Base-by-base conservation (phyloP, 2,888 invertebrate genomes). In the Athalia rosae region DNA sequence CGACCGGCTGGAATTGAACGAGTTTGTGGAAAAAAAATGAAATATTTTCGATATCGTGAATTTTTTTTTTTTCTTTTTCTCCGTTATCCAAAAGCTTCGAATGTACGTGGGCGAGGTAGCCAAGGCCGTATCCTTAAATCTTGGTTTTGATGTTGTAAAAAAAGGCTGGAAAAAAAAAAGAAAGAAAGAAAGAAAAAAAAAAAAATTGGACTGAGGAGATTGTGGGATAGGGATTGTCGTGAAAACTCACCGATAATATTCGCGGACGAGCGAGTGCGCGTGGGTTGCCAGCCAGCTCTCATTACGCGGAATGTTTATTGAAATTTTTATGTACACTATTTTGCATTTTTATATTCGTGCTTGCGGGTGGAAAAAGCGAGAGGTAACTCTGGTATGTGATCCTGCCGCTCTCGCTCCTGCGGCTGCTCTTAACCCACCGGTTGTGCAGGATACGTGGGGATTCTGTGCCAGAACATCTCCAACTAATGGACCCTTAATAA, bases 241-340 rank as follows among this genome's bases (percentile, higher is more conserved):
- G 48, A 64, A 64, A 76, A 76, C 76, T 56, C 66, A 56, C 66
- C 63, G 76, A 66, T 56, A 66, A 56, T 66, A 56, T 76, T 15
- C 76, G 43, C 61, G 48, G 62, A 41, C 61, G 74, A 15, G 47
- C 6, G 41, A 15, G 47, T 13, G 47, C 48, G 43, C 48, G 8
- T 11, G 66, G 48, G 73, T 59, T 15, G 15, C 74, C 63, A 28
- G 59, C 66, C 63, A 63, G 50, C 59, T 66, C 61, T 64, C 76
- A 67, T 56, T 77, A 66, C 15, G 67, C 63, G 48, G 58, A 69
- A 74, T 82, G 81, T 83, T 84, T 81, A 81, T 84, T 83, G 80
- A 82, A 82, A 83, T 82, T 80, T 81, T 81, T 82, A 83, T 82
- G 79, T 81, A 79, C 69, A 69, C 76, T 80, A 76, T 77, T 83